These are phyloP conservation scores for Natrix natrix DNA, from an alignment of 2,797 vertebrate species.

Conservation along the genomic window DNA sequence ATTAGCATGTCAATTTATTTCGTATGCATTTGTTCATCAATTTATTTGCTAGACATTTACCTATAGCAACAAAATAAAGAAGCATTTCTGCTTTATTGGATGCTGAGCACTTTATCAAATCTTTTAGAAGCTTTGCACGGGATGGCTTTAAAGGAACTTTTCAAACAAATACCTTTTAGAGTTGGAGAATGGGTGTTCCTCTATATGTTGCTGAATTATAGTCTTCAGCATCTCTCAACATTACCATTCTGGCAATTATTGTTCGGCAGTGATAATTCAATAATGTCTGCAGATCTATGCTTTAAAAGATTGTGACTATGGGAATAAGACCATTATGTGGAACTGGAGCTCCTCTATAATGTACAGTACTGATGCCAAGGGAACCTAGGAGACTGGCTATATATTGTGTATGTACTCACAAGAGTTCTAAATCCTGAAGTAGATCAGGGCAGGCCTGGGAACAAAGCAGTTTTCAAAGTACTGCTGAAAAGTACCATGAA, in stretches of 20 bases:
- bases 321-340: neutral
- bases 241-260: neutral
- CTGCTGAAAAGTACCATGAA: neutral
- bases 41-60: neutral
- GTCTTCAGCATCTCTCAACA: neutral
- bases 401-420: neutral
- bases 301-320: neutral
- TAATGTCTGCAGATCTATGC: neutral
- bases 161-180: neutral
- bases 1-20: neutral
- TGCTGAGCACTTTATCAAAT: neutral
- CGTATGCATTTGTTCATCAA: neutral
- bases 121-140: neutral
- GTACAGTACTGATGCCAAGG: neutral
- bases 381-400: neutral
- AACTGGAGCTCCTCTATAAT: too few relatives aligned
- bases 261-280: neutral
- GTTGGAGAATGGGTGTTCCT: neutral
- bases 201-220: neutral
- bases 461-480: neutral
- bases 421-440: neutral
- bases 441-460: neutral
- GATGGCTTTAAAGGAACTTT: neutral
- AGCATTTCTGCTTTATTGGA: too few relatives aligned
- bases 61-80: neutral